Percentiles rank a stretch among this genome's conserved stretches.
Evolutionary conservation across 2,113 vertebrate species (phyloP).

Genomic region (Antechinus flavipes): DNA sequence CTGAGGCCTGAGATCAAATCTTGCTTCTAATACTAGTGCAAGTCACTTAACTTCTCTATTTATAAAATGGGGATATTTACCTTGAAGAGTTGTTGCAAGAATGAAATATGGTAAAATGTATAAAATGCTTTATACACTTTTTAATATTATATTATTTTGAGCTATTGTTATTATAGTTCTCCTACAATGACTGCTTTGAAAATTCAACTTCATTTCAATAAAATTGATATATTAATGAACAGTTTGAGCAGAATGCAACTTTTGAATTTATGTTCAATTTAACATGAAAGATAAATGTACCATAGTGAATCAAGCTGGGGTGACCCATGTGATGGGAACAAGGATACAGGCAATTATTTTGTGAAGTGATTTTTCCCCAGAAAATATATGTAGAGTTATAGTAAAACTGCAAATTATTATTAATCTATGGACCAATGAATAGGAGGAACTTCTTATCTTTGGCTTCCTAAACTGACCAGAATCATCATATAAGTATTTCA

Average conservation of each 20-base stretch:
- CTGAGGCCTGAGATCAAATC: background rate
- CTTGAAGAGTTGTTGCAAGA: background rate
- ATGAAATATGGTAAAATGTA: background rate
- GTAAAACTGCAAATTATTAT: background rate
- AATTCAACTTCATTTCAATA: background rate
- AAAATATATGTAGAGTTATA: background rate
- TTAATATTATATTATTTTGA: background rate
- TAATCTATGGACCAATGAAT: background rate
- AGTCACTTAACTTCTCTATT: background rate
- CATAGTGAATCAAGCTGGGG: background rate
- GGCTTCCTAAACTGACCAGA: background rate
- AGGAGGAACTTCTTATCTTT: background rate
- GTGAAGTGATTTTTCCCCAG: background rate
- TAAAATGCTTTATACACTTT: background rate
- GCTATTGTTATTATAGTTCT: background rate
- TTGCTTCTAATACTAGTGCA: background rate
- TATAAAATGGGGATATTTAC: background rate
- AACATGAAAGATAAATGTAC: background rate
- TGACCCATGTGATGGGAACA: background rate
- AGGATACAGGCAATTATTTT: background rate
- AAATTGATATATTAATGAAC: background rate
- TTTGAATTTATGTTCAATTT: background rate
- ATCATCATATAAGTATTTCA: background rate
- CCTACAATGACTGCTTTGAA: background rate
- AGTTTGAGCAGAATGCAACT: background rate